phyloP scores from a whole-genome alignment of 64 coral and sea anemone genomes.

The Hydrozoanthus tunicans region DNA sequence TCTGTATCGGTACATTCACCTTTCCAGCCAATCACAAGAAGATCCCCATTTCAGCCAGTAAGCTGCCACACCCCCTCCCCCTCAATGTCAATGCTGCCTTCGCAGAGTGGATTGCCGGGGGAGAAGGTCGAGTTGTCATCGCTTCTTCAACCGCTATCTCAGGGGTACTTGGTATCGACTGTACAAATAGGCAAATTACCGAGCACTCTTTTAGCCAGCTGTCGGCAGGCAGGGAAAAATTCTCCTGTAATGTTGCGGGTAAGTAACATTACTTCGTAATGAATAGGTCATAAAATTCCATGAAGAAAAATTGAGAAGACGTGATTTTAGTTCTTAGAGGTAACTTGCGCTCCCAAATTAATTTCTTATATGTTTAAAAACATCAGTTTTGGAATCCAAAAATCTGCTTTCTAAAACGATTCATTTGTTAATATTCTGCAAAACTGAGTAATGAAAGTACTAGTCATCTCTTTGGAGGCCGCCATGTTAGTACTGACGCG shows the following conservation, averaged over 20 bases:
- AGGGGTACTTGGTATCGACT: conserved; percentile 85
- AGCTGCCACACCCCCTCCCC: conserved; percentile 72
- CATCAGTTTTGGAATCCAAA: too few species aligned
- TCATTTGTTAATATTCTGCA: too few species aligned
- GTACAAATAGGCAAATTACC: conserved; percentile 81
- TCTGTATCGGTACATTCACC: conserved; percentile 69
- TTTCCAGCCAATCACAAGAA: conserved; percentile 87
- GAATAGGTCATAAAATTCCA: neutral
- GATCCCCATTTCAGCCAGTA: conserved; percentile 88
- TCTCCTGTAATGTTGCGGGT: conserved; percentile 82
- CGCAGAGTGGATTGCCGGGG: conserved; percentile 30
- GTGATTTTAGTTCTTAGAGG: too few species aligned
- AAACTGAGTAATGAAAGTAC: too few species aligned
- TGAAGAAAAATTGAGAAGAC: too few species aligned
- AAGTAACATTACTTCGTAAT: neutral
- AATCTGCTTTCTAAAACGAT: too few species aligned
- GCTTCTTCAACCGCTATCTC: conserved; percentile 69
- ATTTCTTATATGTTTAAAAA: too few species aligned
- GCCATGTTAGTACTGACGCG: too few species aligned
- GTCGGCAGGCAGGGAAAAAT: conserved; percentile 69
- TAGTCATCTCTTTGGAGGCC: too few species aligned
- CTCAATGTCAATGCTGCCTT: conserved; percentile 53
- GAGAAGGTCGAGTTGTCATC: conserved; percentile 47
- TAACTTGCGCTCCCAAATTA: too few species aligned
- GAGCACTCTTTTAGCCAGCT: conserved; percentile 61